phyloP scores from a whole-genome alignment of 2,797 vertebrate species.

The Chiroxiphia lanceolata region DNA sequence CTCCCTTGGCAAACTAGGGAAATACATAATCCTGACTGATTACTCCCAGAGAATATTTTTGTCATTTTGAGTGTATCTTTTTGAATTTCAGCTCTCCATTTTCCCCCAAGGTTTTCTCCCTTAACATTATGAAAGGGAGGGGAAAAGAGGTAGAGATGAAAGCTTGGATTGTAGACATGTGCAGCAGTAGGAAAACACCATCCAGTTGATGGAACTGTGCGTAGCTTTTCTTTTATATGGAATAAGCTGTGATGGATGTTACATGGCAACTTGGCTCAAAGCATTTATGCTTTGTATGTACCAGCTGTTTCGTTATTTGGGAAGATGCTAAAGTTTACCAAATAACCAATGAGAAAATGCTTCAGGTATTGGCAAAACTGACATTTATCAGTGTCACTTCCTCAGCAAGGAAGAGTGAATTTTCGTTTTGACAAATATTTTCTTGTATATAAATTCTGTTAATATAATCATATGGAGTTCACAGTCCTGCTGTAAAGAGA shows the following conservation, averaged over 20 bases:
- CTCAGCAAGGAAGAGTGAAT: not conserved
- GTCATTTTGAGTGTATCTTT: conserved; percentile 33
- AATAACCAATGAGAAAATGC: not conserved
- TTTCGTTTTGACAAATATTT: not conserved
- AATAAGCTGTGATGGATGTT: conserved; percentile 7
- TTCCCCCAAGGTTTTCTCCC: not conserved
- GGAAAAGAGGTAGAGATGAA: conserved; percentile 37
- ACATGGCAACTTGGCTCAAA: not conserved
- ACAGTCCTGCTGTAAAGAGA: not conserved
- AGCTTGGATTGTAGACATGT: conserved; percentile 21
- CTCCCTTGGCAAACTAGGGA: conserved; percentile 48
- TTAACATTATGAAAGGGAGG: not conserved
- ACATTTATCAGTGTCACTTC: not conserved
- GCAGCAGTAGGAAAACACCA: not conserved
- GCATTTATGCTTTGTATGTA: not conserved
- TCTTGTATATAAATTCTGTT: not conserved
- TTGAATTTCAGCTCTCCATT: conserved; percentile 46
- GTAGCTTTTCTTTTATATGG: conserved; percentile 24
- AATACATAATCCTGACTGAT: conserved; percentile 70
- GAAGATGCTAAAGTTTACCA: not conserved
- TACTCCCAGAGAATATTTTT: conserved; percentile 67
- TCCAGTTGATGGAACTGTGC: not conserved
- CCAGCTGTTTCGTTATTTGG: not conserved
- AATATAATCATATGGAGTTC: not conserved
- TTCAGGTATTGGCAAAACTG: not conserved